Base-by-base conservation (phyloP, 2,113 vertebrate genomes). In the Hiodon alosoides region DNA sequence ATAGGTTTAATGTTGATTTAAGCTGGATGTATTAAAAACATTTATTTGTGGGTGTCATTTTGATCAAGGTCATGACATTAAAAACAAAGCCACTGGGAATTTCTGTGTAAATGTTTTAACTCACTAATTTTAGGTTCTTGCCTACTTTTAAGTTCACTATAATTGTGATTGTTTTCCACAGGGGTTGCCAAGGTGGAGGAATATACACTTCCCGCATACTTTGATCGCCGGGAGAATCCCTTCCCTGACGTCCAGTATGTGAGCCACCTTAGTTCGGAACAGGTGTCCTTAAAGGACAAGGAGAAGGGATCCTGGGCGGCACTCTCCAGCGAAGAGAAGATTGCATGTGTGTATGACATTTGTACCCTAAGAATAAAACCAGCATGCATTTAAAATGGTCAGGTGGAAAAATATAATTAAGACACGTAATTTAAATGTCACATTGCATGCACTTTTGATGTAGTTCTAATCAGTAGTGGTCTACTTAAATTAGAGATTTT, bases 231-330 rank as follows among this genome's bases (percentile, higher is more conserved):
- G 1, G 91, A 91, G 3, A 72, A 78, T 2, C 96, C 97, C 0
- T 89, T 98, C 74, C 95, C 97, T 0, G 94, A 95, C 0, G 79
- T 93, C 69, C 69, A 86, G 61, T 96, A 89, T 0, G 87, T 96
- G 5, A 88, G 77, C 84, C 81, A 78, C 8, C 90, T 99, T 58
- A 94, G 84, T 5, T 62, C 92, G 3, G 93, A 93, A 78, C 97
- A 98, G 90, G 86, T 88, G 54, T 91, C 94, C 0, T 87, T 99
- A 76, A 98, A 98, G 69, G 95, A 97, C 81, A 99, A 98, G 84
- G 97, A 98, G 79, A 97, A 94, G 83, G 94, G 93, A 0, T 84
- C 94, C 0, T 98, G 97, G 97, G 85, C 80, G 0, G 79, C 86
- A 1, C 91, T 99, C 52, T 93, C 93, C 0, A 55, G 85, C 0